phyloP scores from a whole-genome alignment of 1,140 invertebrate species.

The Bombus sylvicola region DNA sequence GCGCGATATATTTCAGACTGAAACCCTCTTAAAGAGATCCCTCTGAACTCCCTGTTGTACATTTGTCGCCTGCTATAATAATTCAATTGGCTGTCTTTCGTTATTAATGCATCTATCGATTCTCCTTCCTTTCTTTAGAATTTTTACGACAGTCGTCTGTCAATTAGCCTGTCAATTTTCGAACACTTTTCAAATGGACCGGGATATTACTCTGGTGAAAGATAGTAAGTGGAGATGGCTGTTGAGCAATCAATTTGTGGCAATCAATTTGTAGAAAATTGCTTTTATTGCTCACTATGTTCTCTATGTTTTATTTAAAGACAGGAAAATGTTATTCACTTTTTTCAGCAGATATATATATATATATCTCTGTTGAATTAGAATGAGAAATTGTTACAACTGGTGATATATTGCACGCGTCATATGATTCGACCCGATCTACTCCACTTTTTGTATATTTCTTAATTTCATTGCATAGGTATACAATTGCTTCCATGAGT shows the following conservation, averaged over 20 bases:
- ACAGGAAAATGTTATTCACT: neutral
- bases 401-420: too few species aligned
- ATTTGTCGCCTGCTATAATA: neutral
- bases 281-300: neutral
- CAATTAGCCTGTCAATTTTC: neutral
- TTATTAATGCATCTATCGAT: neutral
- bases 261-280: neutral
- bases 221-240: neutral
- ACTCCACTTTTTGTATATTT: neutral
- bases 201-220: neutral
- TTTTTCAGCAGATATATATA: too few species aligned
- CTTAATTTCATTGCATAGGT: neutral
- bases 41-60: neutral
- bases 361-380: too few species aligned
- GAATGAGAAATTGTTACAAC: too few species aligned
- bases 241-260: neutral
- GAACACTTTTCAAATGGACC: neutral
- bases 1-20: neutral
- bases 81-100: neutral
- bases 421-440: too few species aligned
- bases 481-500: too few species aligned
- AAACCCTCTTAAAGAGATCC: neutral
- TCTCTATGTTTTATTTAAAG: neutral
- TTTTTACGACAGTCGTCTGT: neutral
- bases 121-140: neutral